These are phyloP conservation scores for Cariama cristata DNA, from an alignment of 2,113 vertebrate species.

Conservation along the genomic window DNA sequence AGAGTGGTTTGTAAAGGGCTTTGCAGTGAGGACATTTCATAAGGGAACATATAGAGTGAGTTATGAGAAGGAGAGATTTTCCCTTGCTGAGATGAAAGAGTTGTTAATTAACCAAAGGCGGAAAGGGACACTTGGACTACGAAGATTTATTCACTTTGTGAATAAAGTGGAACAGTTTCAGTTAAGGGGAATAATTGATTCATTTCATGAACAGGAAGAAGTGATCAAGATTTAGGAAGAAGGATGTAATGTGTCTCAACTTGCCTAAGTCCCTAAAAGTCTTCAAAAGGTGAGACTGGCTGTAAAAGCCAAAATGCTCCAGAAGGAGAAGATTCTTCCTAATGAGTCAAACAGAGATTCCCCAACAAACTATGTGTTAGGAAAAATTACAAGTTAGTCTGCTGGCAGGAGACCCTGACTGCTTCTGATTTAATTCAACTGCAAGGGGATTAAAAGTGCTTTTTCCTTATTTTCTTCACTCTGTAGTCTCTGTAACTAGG, in stretches of 20 bases:
- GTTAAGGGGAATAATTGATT: not conserved
- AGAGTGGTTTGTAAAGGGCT: not conserved
- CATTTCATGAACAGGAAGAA: not conserved
- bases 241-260: not conserved
- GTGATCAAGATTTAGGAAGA: not conserved
- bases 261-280: not conserved
- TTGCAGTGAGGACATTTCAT: not conserved
- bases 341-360: not conserved
- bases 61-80: not conserved
- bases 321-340: not conserved
- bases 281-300: not conserved
- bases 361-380: not conserved
- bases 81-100: not conserved
- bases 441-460: not conserved
- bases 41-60: not conserved
- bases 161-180: not conserved
- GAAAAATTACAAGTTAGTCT: not conserved
- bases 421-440: not conserved
- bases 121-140: not conserved
- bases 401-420: not conserved
- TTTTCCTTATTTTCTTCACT: not conserved
- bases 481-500: not conserved
- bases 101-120: not conserved
- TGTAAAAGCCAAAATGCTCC: not conserved
- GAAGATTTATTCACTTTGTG: not conserved